These are phyloP conservation scores for Amiota minor DNA, from an alignment of 2,888 invertebrate species.

Conservation along the genomic window DNA sequence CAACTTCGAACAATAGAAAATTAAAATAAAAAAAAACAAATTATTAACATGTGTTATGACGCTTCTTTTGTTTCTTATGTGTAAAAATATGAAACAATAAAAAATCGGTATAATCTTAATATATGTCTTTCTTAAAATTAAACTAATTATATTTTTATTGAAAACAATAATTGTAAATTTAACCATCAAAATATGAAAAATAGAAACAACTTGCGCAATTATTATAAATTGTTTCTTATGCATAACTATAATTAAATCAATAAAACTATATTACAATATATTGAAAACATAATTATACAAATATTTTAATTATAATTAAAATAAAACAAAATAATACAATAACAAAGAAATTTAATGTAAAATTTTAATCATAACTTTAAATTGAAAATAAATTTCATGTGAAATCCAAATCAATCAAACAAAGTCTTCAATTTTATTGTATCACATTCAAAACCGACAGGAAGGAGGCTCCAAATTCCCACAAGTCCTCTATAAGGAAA, in stretches of 20 bases:
- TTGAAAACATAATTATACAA: background rate
- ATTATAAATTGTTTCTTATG: constrained; percentile 11
- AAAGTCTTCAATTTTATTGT: background rate
- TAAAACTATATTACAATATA: background rate
- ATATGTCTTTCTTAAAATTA: background rate
- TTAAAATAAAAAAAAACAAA: no score
- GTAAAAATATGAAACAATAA: no score
- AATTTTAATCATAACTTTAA: constrained; percentile 55
- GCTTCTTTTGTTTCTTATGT: no score
- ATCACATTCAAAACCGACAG: no score
- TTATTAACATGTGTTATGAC: no score
- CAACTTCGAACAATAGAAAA: no score
- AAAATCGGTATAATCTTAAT: background rate
- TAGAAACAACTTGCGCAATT: constrained; percentile 21
- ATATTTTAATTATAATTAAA: background rate
- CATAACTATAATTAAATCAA: constrained; percentile 24
- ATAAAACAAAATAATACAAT: constrained; percentile 11
- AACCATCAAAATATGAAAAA: background rate
- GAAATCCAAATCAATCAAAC: constrained; percentile 21
- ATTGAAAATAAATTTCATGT: constrained; percentile 27
- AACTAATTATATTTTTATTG: background rate
- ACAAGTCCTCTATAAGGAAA: no score
- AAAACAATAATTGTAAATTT: background rate
- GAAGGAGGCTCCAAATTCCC: no score
- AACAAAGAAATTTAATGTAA: constrained; percentile 29